Conservation (phyloP, 2,797 vertebrate genomes). For the Chanos chanos region DNA sequence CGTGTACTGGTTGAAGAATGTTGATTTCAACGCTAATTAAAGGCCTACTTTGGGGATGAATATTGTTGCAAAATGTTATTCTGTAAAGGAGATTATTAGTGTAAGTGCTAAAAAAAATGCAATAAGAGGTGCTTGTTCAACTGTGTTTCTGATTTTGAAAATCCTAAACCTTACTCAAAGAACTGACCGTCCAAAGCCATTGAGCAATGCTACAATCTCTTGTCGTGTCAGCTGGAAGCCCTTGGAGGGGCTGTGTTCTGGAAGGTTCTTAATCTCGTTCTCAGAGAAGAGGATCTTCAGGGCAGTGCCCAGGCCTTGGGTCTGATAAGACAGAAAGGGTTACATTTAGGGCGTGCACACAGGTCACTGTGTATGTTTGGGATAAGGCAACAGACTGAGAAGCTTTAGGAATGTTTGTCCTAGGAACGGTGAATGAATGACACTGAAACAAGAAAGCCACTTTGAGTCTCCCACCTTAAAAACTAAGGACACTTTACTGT, state of each 20-base stretch:
- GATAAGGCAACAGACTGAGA: background rate
- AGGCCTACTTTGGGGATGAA: no score
- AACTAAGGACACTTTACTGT: no score
- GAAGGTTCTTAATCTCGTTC: conserved; percentile 90
- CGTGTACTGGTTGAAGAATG: background rate
- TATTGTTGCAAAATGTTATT: no score
- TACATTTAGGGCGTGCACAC: no score
- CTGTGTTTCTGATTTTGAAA: background rate
- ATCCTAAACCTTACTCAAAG: background rate
- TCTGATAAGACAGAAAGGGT: conserved; percentile 63
- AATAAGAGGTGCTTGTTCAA: background rate
- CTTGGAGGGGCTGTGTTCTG: conserved; percentile 85
- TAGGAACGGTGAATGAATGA: no score
- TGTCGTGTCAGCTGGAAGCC: conserved; percentile 93
- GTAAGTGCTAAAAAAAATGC: background rate
- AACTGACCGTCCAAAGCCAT: conserved; percentile 84
- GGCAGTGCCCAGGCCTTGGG: conserved; percentile 90
- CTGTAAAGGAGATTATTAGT: no score
- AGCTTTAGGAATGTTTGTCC: background rate
- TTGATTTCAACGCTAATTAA: background rate
- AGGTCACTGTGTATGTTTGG: no score
- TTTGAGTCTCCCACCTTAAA: no score
- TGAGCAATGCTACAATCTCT: conserved; percentile 90
- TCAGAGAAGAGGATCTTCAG: conserved; percentile 96
- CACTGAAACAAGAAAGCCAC: no score